Evolutionary conservation across 2,888 invertebrate species (phyloP), one percentile per base, ranked within the genome.

Genomic region (Macrosoma leucophasiata): DNA sequence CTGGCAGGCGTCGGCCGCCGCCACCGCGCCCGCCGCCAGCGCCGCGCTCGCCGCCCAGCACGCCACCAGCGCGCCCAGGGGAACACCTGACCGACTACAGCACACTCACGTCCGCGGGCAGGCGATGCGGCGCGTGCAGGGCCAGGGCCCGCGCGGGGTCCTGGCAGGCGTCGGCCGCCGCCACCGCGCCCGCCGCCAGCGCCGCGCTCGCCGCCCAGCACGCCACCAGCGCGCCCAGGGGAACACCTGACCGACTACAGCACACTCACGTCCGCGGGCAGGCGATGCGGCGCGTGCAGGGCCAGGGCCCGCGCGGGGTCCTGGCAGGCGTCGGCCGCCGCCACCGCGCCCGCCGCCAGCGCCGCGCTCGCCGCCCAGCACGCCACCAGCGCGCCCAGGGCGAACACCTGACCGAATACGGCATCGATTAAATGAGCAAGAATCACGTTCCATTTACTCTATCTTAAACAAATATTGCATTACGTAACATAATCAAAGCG

Each of bases 21-120:
- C 95, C 62, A 96, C 95, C 35, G 93, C 90, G 14, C 91, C 89
- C 29, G 94, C 93, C 44, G 96, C 87, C 77, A 96, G 94, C 42
- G 95, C 72, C 34, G 96, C 95, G 31, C 94, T 91, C 86, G 94
- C 91, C 53, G 95, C 86, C 93, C 96, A 97, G 45, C 95, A 94
- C 48, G 71, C 73, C 54, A 84, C 84, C 44, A 85, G 63, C 38
- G 97, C 93, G 18, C 94, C 95, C 58, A 97, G 87, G 12, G 84
- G 0, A 78, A 76, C 53, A 81, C 81, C 79, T 79, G 48, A 26
- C 13, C 15, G 6, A 19, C 21, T n/a, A n/a, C n/a, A n/a, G 21
- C 8, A 20, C 29, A 64, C 77, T 56, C 29, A 90, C 86, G 53
- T 88, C 87, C 10, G 82, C 75, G 13, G 89, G 87, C 47, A 89